phyloP scores from a whole-genome alignment of 2,113 vertebrate species.

The Psittacula cyanocephala region DNA sequence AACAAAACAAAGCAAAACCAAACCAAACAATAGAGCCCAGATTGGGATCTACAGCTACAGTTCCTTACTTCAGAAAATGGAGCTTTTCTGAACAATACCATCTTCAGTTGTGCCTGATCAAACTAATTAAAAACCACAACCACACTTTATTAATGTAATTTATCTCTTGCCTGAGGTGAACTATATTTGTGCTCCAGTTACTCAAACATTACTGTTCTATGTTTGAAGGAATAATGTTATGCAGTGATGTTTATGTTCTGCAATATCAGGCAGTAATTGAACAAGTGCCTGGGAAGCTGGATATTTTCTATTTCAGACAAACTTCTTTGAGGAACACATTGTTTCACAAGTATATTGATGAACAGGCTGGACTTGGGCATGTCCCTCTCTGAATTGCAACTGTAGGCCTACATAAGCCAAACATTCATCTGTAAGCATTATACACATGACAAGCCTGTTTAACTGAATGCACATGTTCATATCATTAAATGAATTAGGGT shows the following conservation, averaged over 20 bases:
- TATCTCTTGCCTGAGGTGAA: conserved; percentile 72
- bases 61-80: conserved; percentile 54
- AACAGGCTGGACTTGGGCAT: not conserved
- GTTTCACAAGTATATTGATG: not conserved
- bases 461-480: not conserved
- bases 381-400: not conserved
- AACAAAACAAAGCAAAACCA: not conserved
- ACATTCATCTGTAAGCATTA: not conserved
- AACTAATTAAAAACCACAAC: conserved; percentile 70
- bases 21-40: not conserved
- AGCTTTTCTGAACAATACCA: conserved; percentile 41
- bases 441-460: not conserved
- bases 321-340: not conserved
- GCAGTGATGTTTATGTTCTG: conserved; percentile 60
- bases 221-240: conserved; percentile 66
- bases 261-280: conserved; percentile 67
- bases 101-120: conserved; percentile 70
- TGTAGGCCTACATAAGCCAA: not conserved
- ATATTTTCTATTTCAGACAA: not conserved
- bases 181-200: conserved; percentile 70
- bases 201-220: conserved; percentile 52
- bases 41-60: not conserved
- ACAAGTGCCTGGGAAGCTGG: conserved; percentile 38
- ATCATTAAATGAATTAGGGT: not conserved
- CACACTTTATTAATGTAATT: conserved; percentile 73